A percentile compares a stretch with the other conserved stretches of the same genome.
These are phyloP conservation scores for Holothuria glaberrima DNA, from an alignment of 35 echinoderm and acorn worm genomes.

Conservation along the genomic window DNA sequence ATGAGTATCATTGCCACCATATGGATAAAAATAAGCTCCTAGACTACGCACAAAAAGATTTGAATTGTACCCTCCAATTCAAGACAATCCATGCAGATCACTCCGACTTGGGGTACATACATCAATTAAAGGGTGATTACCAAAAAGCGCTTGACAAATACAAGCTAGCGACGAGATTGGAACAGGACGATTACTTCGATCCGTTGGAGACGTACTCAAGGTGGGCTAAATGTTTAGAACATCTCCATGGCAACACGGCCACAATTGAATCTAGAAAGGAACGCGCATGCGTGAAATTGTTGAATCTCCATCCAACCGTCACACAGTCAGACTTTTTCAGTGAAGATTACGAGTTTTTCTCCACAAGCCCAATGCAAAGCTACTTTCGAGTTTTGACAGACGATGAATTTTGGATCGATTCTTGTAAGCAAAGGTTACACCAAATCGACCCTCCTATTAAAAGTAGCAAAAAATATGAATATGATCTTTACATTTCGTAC, in stretches of 20 bases:
- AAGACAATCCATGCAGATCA: conserved; percentile 79
- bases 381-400: conserved; percentile 53
- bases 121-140: conserved; percentile 55
- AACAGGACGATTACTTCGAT: conserved; percentile 82
- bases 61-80: conserved; percentile 53
- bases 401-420: conserved; percentile 59
- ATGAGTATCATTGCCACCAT: neutral
- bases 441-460: neutral
- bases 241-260: neutral
- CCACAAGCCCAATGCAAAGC: neutral
- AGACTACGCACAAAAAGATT: conserved; percentile 47
- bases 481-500: conserved; percentile 70
- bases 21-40: conserved; percentile 46
- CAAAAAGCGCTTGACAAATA: conserved; percentile 61
- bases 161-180: conserved; percentile 53
- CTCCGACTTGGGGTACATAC: conserved; percentile 77
- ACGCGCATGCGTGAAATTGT: neutral
- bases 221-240: conserved; percentile 65
- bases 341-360: conserved; percentile 74
- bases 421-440: neutral
- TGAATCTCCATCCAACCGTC: conserved; percentile 30
- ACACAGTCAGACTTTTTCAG: conserved; percentile 65
- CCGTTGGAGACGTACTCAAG: conserved; percentile 65
- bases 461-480: neutral
- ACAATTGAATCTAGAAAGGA: neutral